phyloP scores from a whole-genome alignment of 2,888 invertebrate genomes.

The Elgonia sp. region DNA sequence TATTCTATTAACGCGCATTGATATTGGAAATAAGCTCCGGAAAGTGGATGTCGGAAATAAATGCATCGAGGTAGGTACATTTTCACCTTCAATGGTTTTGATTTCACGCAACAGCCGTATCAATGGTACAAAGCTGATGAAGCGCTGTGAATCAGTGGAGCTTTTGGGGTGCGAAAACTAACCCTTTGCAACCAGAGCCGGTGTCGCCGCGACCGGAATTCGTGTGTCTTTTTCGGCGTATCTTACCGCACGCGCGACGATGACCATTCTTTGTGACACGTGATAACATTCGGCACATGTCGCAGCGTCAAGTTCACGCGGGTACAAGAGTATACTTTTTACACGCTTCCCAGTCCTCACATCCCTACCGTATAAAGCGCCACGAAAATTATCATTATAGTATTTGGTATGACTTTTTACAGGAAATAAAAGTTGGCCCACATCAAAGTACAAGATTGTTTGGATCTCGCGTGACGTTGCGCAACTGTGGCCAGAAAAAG shows the following conservation, averaged over 20 bases:
- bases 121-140: conserved; percentile 70
- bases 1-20: no score
- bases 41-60: conserved; percentile 23
- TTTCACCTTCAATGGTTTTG: conserved; percentile 73
- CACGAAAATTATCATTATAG: neutral
- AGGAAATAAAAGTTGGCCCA: no score
- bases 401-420: neutral
- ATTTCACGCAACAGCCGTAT: conserved; percentile 76
- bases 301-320: conserved; percentile 43
- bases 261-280: conserved; percentile 74
- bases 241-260: conserved; percentile 58
- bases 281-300: conserved; percentile 66
- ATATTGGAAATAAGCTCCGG: no score
- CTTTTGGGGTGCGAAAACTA: conserved; percentile 37
- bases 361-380: no score
- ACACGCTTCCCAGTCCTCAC: neutral
- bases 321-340: conserved; percentile 31
- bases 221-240: conserved; percentile 56
- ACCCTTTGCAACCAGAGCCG: conserved; percentile 74
- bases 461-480: no score
- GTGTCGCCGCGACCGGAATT: conserved; percentile 54
- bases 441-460: no score
- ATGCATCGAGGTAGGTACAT: conserved; percentile 54
- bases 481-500: no score
- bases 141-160: conserved; percentile 57